Conservation (phyloP, 1,140 invertebrate genomes). For the Oryctes rhinoceros region DNA sequence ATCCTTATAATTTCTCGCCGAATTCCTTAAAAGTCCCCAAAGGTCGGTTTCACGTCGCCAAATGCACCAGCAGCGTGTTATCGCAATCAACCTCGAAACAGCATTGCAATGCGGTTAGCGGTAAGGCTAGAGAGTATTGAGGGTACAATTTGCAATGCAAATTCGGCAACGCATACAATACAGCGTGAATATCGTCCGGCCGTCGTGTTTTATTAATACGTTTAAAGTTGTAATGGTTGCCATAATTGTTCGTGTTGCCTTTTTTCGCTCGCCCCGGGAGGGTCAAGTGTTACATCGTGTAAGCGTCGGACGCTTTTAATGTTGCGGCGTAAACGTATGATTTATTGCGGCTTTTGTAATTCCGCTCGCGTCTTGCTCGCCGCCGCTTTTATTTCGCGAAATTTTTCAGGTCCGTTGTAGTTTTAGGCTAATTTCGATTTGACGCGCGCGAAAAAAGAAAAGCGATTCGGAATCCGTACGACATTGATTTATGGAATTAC, state of each 20-base stretch:
- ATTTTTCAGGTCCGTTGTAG: too few relatives aligned
- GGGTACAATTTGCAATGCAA: neutral
- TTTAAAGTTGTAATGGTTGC: neutral
- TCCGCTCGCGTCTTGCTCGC: too few relatives aligned
- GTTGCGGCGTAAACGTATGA: neutral
- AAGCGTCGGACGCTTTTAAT: neutral
- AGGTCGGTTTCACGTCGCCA: too few relatives aligned
- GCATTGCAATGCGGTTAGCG: neutral
- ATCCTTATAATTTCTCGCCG: too few relatives aligned
- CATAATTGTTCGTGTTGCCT: neutral
- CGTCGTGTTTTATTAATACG: neutral
- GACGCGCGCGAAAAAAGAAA: too few relatives aligned
- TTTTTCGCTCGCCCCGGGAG: neutral
- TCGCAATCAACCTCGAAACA: neutral
- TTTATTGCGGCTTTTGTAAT: neutral
- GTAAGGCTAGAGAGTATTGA: neutral
- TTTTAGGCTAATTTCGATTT: too few relatives aligned
- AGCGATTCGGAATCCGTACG: too few relatives aligned
- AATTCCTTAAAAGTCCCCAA: too few relatives aligned
- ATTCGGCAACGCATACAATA: neutral
- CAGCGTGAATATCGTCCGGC: neutral
- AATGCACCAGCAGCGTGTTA: neutral
- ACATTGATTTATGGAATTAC: too few relatives aligned
- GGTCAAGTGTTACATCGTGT: slow-evolving; percentile 1
- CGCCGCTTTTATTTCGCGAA: too few relatives aligned